Base-by-base conservation (phyloP, 2,797 vertebrate genomes). In the Aeoliscus strigatus region DNA sequence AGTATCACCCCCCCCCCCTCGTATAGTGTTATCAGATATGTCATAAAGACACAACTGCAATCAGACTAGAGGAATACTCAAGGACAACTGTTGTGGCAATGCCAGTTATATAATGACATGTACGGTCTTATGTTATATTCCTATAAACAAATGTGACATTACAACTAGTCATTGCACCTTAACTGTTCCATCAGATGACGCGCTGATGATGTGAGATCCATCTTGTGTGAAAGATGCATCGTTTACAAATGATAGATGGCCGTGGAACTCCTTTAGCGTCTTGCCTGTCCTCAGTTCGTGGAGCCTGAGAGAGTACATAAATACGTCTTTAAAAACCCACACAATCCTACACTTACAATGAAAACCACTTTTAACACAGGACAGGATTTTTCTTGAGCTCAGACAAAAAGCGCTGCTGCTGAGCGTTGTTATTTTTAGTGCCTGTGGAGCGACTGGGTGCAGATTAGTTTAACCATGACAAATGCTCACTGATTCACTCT, bases 271-370 rank as follows among this genome's bases (percentile, higher is more conserved):
- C 70, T 98, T 98, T 1, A 98, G 78, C 2, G 91, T 91, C 63
- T 98, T 98, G 34, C 95, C 95, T 0, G 95, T 97, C 77, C 98
- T 98, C 70, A 98, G 82, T 7, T 94, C 95, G 24, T 97, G 93
- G 77, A 98, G 89, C 82, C 96, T 98, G 50, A 27, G 1, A n/a
- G n/a, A n/a, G n/a, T n/a, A n/a, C n/a, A n/a, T n/a, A n/a, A n/a
- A n/a, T n/a, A n/a, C n/a, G n/a, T n/a, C n/a, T n/a, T n/a, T n/a
- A n/a, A n/a, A n/a, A n/a, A n/a, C n/a, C n/a, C n/a, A n/a, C n/a
- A n/a, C n/a, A n/a, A n/a, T n/a, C n/a, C n/a, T n/a, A n/a, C n/a
- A n/a, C n/a, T n/a, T n/a, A n/a, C n/a, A n/a, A n/a, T n/a, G n/a
- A n/a, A n/a, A n/a, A n/a, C n/a, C n/a, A n/a, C n/a, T n/a, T n/a